Evolutionary conservation across 2,797 vertebrate genomes (phyloP).

Genomic region (Neopelma chrysocephalum): DNA sequence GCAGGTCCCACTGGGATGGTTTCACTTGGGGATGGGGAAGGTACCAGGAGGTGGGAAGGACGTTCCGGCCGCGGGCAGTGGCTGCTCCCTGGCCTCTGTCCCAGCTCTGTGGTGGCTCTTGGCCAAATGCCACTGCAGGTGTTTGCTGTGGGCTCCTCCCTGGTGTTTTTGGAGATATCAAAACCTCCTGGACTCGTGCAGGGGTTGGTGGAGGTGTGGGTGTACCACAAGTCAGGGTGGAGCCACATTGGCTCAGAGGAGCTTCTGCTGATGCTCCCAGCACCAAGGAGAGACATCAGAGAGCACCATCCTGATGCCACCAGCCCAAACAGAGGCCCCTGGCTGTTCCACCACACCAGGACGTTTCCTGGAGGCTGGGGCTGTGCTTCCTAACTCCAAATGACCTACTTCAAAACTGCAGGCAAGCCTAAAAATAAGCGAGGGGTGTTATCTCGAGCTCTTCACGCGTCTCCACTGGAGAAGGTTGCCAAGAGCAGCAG

Average conservation of each 20-base stretch:
- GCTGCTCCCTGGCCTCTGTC: not conserved
- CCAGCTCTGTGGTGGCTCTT: not conserved
- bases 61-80: not conserved
- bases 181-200: rapidly evolving
- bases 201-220: not conserved
- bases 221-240: not conserved
- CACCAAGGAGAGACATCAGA: not conserved
- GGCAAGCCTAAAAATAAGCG: slow-evolving; percentile 50
- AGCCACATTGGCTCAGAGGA: not conserved
- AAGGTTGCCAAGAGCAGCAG: not conserved
- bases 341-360: not conserved
- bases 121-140: not conserved
- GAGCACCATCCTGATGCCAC: not conserved
- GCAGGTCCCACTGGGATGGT: not conserved
- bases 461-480: not conserved
- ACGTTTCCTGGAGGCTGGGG: rapidly evolving
- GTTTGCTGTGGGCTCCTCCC: not conserved
- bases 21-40: not conserved
- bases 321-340: not conserved
- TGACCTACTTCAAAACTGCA: slow-evolving; percentile 12
- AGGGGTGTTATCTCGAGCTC: not conserved
- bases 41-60: not conserved
- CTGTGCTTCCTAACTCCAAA: rapidly evolving
- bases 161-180: not conserved
- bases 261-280: not conserved